phyloP scores from a whole-genome alignment of 1,140 invertebrate species.

The Conopomorpha cramerella region DNA sequence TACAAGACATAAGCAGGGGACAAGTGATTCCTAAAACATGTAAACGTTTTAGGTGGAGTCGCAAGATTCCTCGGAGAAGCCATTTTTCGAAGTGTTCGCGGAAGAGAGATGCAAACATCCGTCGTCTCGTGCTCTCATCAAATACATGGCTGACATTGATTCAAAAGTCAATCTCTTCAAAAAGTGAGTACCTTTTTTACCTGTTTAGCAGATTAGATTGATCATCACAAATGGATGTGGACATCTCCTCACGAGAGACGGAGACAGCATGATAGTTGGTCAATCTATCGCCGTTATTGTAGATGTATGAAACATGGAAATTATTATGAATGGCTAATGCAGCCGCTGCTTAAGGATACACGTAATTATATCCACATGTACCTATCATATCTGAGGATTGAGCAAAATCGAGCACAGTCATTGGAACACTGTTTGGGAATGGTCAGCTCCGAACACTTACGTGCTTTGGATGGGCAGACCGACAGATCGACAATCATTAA shows the following conservation, averaged over 20 bases:
- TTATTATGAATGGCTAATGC: neutral
- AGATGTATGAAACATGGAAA: neutral
- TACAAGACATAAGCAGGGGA: neutral
- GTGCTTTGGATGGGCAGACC: no score
- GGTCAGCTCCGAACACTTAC: no score
- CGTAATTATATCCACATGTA: no score
- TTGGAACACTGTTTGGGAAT: no score
- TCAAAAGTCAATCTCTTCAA: constrained; percentile 62
- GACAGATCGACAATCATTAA: no score
- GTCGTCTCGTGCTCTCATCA: constrained; percentile 58
- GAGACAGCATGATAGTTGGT: no score
- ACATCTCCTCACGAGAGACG: no score
- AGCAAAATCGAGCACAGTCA: no score
- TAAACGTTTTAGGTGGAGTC: constrained; percentile 29
- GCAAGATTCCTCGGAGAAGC: constrained; percentile 40
- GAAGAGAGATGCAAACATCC: constrained; percentile 58
- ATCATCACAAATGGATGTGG: neutral
- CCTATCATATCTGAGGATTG: no score
- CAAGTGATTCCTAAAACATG: neutral
- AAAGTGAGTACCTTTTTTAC: constrained; percentile 37
- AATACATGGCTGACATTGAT: constrained; percentile 66
- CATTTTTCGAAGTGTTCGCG: constrained; percentile 63
- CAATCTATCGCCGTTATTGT: no score
- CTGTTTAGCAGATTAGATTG: constrained; percentile 62
- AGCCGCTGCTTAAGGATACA: no score